Percentiles rank a stretch among this genome's conserved stretches.
These are phyloP conservation scores for Bradypodion pumilum DNA, from an alignment of 2,797 vertebrate genomes.

Conservation along the genomic window DNA sequence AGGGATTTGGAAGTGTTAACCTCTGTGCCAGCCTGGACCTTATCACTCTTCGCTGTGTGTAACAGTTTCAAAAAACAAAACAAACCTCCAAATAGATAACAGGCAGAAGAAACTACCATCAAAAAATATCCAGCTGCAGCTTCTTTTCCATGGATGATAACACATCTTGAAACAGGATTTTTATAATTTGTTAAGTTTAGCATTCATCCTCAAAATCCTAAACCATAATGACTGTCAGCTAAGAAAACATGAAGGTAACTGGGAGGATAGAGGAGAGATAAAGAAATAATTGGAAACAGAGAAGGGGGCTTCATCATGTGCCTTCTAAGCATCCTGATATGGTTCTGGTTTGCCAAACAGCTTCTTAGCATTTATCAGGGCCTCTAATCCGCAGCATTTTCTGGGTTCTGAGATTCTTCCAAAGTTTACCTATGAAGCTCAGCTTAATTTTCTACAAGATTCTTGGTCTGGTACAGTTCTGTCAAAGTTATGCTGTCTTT, in stretches of 20 bases:
- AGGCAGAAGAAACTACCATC: neutral
- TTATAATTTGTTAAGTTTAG: conserved; percentile 64
- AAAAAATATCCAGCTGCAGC: conserved; percentile 38
- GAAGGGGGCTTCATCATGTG: conserved; percentile 24
- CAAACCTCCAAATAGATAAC: neutral
- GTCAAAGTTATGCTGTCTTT: conserved; percentile 9
- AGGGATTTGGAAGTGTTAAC: conserved; percentile 58
- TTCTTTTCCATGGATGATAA: conserved; percentile 55
- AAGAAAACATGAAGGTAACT: conserved; percentile 56
- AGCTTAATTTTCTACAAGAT: conserved; percentile 63
- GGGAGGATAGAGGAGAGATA: conserved; percentile 48
- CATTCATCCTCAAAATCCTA: conserved; percentile 58
- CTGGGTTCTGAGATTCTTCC: conserved; percentile 34
- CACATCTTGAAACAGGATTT: conserved; percentile 59
- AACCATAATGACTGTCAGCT: conserved; percentile 52
- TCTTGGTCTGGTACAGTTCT: conserved; percentile 48
- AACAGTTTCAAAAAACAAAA: conserved; percentile 14
- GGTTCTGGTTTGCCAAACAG: conserved; percentile 30
- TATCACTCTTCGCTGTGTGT: conserved; percentile 33
- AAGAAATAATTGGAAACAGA: conserved; percentile 60
- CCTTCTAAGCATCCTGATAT: conserved; percentile 21
- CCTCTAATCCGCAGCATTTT: conserved; percentile 40
- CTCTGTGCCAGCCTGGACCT: conserved; percentile 33
- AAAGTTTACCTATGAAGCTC: conserved; percentile 52
- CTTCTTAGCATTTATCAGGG: conserved; percentile 28